A percentile compares a stretch with the other conserved stretches of the same genome.
Evolutionary conservation across 2,797 vertebrate genomes (phyloP).

Genomic region (Fratercula arctica): DNA sequence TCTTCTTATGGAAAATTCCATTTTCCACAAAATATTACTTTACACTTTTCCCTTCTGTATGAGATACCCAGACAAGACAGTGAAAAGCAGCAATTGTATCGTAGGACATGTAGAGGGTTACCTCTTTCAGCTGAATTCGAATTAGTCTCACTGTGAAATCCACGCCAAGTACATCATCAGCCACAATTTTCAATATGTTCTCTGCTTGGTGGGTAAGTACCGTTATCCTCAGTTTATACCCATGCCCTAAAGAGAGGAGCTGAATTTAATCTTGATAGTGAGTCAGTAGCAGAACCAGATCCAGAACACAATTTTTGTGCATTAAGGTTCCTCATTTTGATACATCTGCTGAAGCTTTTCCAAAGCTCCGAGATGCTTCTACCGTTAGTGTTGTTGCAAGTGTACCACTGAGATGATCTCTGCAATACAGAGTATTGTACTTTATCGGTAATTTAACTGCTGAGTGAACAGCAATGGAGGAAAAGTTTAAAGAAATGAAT

Average conservation of each 20-base stretch:
- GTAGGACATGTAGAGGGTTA: fast-evolving
- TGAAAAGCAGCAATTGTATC: neutral
- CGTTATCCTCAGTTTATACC: neutral
- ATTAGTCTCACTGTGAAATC: neutral
- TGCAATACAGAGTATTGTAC: neutral
- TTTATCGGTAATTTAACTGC: neutral
- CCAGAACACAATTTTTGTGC: neutral
- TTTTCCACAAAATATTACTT: neutral
- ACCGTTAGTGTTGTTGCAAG: neutral
- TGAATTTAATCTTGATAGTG: neutral
- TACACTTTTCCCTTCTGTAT: neutral
- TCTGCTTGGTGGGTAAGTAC: neutral
- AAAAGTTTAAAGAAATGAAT: neutral
- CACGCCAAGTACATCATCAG: neutral
- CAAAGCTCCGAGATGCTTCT: neutral
- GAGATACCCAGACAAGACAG: neutral
- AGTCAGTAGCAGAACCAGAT: neutral
- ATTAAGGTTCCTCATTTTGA: neutral
- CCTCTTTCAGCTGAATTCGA: neutral
- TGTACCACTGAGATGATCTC: neutral
- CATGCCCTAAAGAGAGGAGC: neutral
- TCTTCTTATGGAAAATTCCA: neutral
- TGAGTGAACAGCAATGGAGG: neutral
- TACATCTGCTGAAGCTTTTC: neutral
- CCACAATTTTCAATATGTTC: neutral